Conservation (phyloP, 2,113 vertebrate genomes). For the Nycticorax nycticorax region DNA sequence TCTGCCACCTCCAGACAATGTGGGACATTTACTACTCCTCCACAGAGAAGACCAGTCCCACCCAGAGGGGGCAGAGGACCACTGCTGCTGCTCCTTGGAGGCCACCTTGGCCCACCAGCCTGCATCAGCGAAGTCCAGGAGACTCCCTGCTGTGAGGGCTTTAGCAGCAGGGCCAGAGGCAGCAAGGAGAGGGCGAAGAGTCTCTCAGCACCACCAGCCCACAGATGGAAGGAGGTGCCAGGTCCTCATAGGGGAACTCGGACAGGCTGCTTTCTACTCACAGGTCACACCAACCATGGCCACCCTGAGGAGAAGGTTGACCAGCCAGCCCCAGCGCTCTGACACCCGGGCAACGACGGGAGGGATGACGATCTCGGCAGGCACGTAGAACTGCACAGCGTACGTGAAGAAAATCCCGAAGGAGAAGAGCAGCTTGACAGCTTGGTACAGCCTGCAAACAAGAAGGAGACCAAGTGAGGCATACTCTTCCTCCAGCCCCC, state of each 20-base stretch:
- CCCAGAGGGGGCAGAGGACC: background rate
- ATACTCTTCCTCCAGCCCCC: background rate
- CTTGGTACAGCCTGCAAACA: constrained; percentile 87
- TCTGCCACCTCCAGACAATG: background rate
- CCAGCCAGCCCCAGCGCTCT: constrained; percentile 68
- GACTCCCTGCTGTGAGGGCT: background rate
- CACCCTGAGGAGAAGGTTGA: constrained; percentile 82
- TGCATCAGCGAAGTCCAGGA: background rate
- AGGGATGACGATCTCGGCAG: constrained; percentile 90
- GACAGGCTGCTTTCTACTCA: constrained; percentile 72
- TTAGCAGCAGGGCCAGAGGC: background rate
- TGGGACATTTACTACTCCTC: background rate
- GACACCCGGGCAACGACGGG: constrained; percentile 71
- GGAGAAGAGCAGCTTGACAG: constrained; percentile 93
- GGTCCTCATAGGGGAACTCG: fast-evolving
- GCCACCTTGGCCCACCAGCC: background rate
- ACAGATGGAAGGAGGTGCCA: background rate
- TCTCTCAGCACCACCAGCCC: background rate
- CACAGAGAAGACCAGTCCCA: background rate
- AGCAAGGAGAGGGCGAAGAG: fast-evolving
- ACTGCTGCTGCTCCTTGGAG: background rate
- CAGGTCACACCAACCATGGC: constrained; percentile 87
- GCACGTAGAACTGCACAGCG: constrained; percentile 94
- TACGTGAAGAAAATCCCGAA: constrained; percentile 94
- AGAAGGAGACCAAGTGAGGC: background rate